These are phyloP conservation scores for Oscheius sp. DNA, from an alignment of 1,140 invertebrate genomes.

Conservation along the genomic window DNA sequence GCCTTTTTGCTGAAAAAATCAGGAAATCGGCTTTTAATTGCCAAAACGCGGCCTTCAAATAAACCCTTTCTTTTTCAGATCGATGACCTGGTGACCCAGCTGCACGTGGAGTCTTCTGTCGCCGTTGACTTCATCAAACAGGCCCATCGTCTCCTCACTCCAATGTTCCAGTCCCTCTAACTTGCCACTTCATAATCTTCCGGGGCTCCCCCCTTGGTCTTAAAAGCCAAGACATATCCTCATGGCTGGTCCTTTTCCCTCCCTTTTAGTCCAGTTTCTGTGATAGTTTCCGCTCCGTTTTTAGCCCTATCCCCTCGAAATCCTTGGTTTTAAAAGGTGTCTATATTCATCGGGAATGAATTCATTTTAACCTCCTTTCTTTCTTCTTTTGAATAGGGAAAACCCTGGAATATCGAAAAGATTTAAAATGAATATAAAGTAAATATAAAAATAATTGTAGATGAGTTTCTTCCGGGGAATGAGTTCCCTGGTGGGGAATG, in stretches of 20 bases:
- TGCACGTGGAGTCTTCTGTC: slow-evolving; percentile 21
- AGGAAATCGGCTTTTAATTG: not conserved
- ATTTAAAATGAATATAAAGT: no score
- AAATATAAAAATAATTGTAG: no score
- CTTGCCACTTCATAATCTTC: not conserved
- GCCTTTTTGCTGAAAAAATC: no score
- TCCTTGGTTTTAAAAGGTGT: not conserved
- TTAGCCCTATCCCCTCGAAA: no score
- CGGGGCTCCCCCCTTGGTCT: not conserved
- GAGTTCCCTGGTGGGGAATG: not conserved
- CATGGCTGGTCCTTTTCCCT: no score
- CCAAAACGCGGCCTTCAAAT: no score
- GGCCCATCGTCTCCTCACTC: slow-evolving; percentile 10
- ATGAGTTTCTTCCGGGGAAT: slow-evolving; percentile 21
- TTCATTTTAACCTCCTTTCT: not conserved
- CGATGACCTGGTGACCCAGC: slow-evolving; percentile 26
- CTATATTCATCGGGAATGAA: not conserved
- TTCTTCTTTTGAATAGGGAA: no score
- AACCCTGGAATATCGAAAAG: no score
- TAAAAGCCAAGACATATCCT: no score
- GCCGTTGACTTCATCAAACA: slow-evolving; percentile 28
- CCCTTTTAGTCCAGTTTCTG: no score
- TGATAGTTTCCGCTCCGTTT: no score
- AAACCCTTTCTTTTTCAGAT: slow-evolving; percentile 8
- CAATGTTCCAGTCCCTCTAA: slow-evolving; percentile 19